Base-by-base conservation (phyloP, 2,888 invertebrate genomes). In the Drosophila mimica region DNA sequence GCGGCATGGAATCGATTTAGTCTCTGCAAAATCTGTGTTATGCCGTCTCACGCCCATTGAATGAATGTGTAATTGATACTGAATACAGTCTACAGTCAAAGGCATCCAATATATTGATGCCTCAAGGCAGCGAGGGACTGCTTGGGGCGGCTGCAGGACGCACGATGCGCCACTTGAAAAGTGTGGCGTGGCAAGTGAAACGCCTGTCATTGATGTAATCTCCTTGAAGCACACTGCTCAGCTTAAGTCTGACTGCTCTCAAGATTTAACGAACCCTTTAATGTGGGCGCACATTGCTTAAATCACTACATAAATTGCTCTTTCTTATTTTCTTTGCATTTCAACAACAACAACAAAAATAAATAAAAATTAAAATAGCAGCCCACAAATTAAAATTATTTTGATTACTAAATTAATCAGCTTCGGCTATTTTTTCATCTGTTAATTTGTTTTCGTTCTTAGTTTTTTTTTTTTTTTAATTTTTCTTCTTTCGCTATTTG, bases 11-110 rank as follows among this genome's bases (percentile, higher is more conserved):
- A 56, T 25, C 58, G 63, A 43, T 43, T 57, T 59, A 33, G 17
- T 60, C 61, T 67, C 54, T 70, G 74, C 71, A 77, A 85, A 88
- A 85, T 76, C 83, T 81, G 46, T 70, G 74, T 46, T 56, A 53
- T 65, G 53, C 33, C 52, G 33, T 51, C 70, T 43, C 65, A 71
- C 76, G 81, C 75, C 86, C 78, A 83, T 81, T 78, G 79, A 72
- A 78, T 85, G 83, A 87, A 85, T 83, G 83, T 82, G 88, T 89
- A 87, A 87, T 88, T 87, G 90, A 88, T 87, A 86, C 82, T 65
- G 72, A 82, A 79, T 69, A 70, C 76, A 84, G 82, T 78, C 82
- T 63, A 68, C 76, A 84, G 84, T 76, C 81, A 78, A 74, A 80
- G 83, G 74, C 79, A 79, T 76, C 71, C 74, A 79, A 85, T 76